Base-by-base conservation (phyloP, 53 echinoderm and acorn worm species). In the Patiria pectinifera region DNA sequence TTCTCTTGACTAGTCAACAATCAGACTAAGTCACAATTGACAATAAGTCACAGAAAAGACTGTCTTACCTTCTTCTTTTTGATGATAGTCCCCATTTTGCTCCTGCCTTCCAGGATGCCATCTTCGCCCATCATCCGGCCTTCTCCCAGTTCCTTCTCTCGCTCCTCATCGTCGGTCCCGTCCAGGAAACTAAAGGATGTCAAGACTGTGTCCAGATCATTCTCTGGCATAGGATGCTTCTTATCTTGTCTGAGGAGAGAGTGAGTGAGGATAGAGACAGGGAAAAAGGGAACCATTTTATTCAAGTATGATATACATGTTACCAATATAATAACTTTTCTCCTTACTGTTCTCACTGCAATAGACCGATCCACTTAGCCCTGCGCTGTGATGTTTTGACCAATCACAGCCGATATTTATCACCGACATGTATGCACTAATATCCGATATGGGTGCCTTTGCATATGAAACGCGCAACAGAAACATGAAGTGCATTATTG, bases 31-130 rank as follows among this genome's bases (percentile, higher is more conserved):
- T 53, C 53, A 53, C 53, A 53, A 53, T 8, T 53, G 53, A 53
- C 8, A 53, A 2, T 1, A 53, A 53, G 53, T 53, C 53, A 53
- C 35, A 35, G 35, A 1, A 1, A 35, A 35, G 35, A 35, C 35
- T 35, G 35, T 24, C 74, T 86, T 89, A 97, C 99, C 91, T 97
- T 98, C 62, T 98, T 98, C 95, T 96, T 98, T 72, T 98, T 98
- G 70, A 98, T 93, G 76, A 97, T 92, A 11, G 98, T 98, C 45
- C 92, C 93, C 92, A 95, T 98, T 86, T 95, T 96, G 43, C 92
- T 92, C 72, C 93, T 91, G 25, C 88, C 85, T 18, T 93, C 93
- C 69, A 91, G 89, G 69, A 93, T 93, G 77, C 91, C 96, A 63
- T 96, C 96, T 24, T 95, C 96, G 23, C 49, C 86, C 0, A 86